phyloP scores from a whole-genome alignment of 1,140 invertebrate species.

The Temnothorax curvispinosus region DNA sequence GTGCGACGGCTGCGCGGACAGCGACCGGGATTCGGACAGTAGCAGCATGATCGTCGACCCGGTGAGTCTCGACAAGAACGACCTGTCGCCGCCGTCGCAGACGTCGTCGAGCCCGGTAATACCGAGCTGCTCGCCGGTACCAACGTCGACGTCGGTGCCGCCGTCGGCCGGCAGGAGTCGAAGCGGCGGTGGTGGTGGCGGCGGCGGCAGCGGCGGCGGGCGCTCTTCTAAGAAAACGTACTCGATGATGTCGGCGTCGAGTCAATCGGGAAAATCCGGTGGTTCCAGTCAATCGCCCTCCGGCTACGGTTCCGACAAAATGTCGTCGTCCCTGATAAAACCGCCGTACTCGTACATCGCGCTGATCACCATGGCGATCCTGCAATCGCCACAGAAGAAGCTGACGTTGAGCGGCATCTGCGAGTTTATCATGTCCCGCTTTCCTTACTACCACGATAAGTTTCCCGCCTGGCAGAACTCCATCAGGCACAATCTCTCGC shows the following conservation, averaged over 20 bases:
- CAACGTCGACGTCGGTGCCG: slow-evolving; percentile 7
- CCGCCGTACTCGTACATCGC: slow-evolving; percentile 99
- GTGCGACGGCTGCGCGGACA: slow-evolving; percentile 83
- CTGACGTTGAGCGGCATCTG: slow-evolving; percentile 98
- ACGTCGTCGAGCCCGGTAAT: slow-evolving; percentile 78
- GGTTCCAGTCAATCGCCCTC: slow-evolving; percentile 50
- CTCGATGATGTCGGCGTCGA: slow-evolving; percentile 77
- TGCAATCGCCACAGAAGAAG: slow-evolving; percentile 98
- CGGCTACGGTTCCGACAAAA: slow-evolving; percentile 76
- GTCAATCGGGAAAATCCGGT: slow-evolving; percentile 66
- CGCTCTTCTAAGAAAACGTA: slow-evolving; percentile 77
- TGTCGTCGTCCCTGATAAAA: slow-evolving; percentile 90
- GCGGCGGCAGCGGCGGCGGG: slow-evolving; percentile 41
- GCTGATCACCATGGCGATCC: slow-evolving; percentile 98
- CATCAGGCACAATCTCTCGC: slow-evolving; percentile 97
- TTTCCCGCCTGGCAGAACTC: slow-evolving; percentile 99
- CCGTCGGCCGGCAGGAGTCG: slow-evolving; percentile 61
- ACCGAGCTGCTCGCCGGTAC: slow-evolving; percentile 70
- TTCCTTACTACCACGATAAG: slow-evolving; percentile 98
- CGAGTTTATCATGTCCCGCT: slow-evolving; percentile 99
- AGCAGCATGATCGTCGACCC: slow-evolving; percentile 85
- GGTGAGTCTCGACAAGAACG: slow-evolving; percentile 83
- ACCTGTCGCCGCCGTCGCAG: slow-evolving; percentile 76
- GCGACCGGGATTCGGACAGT: slow-evolving; percentile 83
- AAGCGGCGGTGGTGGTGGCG: background rate